Evolutionary conservation across 2,113 vertebrate genomes (phyloP).

Genomic region (Ptilorrhoa leucosticta): DNA sequence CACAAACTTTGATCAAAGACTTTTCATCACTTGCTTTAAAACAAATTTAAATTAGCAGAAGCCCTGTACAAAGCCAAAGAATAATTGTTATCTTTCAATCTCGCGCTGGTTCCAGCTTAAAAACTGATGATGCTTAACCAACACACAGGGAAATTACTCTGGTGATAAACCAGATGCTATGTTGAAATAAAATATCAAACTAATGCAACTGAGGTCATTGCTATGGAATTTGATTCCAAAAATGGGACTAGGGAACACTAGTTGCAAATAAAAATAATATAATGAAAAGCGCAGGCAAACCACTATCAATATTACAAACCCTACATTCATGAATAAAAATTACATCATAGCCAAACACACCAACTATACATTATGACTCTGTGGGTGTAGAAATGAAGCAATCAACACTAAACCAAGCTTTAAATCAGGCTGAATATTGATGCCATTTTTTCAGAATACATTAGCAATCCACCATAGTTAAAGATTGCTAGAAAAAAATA

Average conservation of each 20-base stretch:
- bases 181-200: neutral
- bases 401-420: slow-evolving; percentile 35
- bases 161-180: slow-evolving; percentile 38
- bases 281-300: neutral
- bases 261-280: slow-evolving; percentile 7
- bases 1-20: neutral
- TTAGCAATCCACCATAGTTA: slow-evolving; percentile 6
- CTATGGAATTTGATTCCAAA: neutral
- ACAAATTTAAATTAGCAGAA: neutral
- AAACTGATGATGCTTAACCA: neutral
- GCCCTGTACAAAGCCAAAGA: neutral
- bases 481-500: neutral
- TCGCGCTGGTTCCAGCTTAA: neutral
- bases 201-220: neutral
- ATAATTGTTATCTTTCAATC: neutral
- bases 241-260: neutral
- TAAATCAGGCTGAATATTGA: slow-evolving; percentile 3
- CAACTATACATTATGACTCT: neutral
- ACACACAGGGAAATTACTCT: neutral
- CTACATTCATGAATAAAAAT: slow-evolving; percentile 3
- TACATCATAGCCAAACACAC: neutral
- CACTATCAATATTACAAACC: neutral
- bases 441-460: neutral
- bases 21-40: neutral
- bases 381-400: neutral